Percentiles rank a stretch among this genome's conserved stretches.
Evolutionary conservation across 1,140 invertebrate genomes (phyloP).

Genomic region (Drosophila aff.): DNA sequence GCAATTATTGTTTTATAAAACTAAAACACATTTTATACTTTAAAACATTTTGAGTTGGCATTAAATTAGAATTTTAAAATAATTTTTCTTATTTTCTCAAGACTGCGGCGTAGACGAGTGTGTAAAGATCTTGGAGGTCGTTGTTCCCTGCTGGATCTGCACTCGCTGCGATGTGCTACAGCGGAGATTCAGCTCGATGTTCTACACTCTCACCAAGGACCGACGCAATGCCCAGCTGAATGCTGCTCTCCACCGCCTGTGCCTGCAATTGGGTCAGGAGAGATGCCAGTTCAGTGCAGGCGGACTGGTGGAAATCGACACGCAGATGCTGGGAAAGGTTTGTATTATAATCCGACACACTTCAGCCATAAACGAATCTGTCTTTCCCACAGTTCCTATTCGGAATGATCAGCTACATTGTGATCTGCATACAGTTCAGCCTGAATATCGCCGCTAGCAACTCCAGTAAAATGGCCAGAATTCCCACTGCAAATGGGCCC

Average conservation of each 20-base stretch:
- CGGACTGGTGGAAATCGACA: slow-evolving; percentile 55
- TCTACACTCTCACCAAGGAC: slow-evolving; percentile 43
- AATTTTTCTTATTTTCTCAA: neutral
- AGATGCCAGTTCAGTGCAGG: slow-evolving; percentile 54
- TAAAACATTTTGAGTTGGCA: neutral
- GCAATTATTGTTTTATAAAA: no score
- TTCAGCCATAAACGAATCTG: no score
- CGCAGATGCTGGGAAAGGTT: slow-evolving; percentile 61
- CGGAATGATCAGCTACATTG: slow-evolving; percentile 55
- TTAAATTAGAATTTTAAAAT: neutral
- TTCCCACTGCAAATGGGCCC: neutral
- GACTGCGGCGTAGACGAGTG: slow-evolving; percentile 47
- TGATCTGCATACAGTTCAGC: slow-evolving; percentile 71
- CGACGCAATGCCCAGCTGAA: slow-evolving; percentile 49
- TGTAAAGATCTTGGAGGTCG: slow-evolving; percentile 44
- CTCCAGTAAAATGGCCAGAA: neutral
- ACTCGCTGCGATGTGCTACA: slow-evolving; percentile 47
- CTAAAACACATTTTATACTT: neutral
- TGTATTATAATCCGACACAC: neutral
- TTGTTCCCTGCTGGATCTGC: slow-evolving; percentile 55
- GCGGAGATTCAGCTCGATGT: slow-evolving; percentile 31
- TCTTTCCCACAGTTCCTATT: slow-evolving; percentile 53
- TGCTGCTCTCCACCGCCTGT: slow-evolving; percentile 23
- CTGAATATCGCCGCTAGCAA: slow-evolving; percentile 28
- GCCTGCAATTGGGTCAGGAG: slow-evolving; percentile 59